A percentile compares a stretch with the other conserved stretches of the same genome.
Conservation (phyloP, 2,888 invertebrate species). For the Emmelina monodactyla region DNA sequence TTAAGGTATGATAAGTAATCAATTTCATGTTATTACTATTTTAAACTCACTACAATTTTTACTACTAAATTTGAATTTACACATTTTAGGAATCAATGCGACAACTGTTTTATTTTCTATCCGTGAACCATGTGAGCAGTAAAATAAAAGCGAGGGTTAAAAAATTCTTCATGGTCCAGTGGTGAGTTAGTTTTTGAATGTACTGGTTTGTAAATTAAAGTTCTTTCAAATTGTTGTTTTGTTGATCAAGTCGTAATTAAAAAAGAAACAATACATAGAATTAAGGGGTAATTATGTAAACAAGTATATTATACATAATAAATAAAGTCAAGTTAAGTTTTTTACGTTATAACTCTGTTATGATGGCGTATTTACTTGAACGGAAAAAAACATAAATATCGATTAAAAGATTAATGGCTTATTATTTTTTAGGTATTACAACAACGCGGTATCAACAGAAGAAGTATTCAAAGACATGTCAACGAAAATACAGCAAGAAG, state of each 20-base stretch:
- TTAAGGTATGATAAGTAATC: constrained; percentile 30
- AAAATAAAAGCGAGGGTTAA: constrained; percentile 51
- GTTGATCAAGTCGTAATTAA: too few relatives aligned
- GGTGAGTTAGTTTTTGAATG: constrained; percentile 31
- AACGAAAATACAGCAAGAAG: constrained; percentile 44
- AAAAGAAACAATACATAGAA: too few relatives aligned
- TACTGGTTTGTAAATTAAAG: too few relatives aligned
- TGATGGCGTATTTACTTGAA: too few relatives aligned
- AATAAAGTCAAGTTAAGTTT: too few relatives aligned
- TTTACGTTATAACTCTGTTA: too few relatives aligned
- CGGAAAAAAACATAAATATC: too few relatives aligned
- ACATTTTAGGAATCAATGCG: constrained; percentile 48
- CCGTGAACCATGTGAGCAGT: constrained; percentile 46
- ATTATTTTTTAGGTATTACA: constrained; percentile 39
- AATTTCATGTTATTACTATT: neutral
- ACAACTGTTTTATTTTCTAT: constrained; percentile 52
- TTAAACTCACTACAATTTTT: constrained; percentile 1
- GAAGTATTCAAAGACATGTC: constrained; percentile 52
- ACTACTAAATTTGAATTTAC: constrained; percentile 4
- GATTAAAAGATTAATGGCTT: too few relatives aligned
- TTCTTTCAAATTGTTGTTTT: too few relatives aligned
- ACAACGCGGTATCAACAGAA: constrained; percentile 38
- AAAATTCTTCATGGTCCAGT: constrained; percentile 54
- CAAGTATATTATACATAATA: too few relatives aligned
- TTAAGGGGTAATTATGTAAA: too few relatives aligned